Evolutionary conservation across 1,140 invertebrate species (phyloP), one percentile per base, ranked within the genome.

Genomic region (Lasioglossum albipes): DNA sequence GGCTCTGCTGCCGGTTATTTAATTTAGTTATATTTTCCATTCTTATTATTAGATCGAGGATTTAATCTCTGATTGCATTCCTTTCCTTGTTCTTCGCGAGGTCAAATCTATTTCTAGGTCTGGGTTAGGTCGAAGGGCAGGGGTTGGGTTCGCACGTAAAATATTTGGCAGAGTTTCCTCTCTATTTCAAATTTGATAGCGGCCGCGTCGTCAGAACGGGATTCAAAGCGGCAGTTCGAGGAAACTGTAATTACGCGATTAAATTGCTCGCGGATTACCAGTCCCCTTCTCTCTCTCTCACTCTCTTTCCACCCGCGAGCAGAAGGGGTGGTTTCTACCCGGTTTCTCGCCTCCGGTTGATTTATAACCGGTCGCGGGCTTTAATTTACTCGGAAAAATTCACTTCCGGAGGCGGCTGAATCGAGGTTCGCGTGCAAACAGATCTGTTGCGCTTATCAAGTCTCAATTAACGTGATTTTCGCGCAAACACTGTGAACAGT

Each of bases 201-300:
- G 68, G 54, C 5, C 5, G 5, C 52, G 75, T 64, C 68, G 42
- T n/a, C 10, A 2, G 9, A 22, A 16, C 20, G 57, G 31, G 54
- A 78, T 78, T 71, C 70, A 78, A 71, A 78, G 54, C 36, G 57
- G 12, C 49, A 65, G 16, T 71, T 18, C 42, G 57, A 45, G 59
- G n/a, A 61, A 49, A 77, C 12, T 69, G 74, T 49, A 77, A 62
- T 71, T 77, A 62, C 75, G 27, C 57, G 57, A 71, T 77, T 77
- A 61, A 71, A 77, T 70, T 71, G 36, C 27, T 1, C 2, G 7
- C 57, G 67, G 41, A 66, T 45, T 45, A 18, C 36, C 10, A 2
- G n/a, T n/a, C 5, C 41, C 27, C 20, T n/a, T 6, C 54, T 18
- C 18, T 18, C 52, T 54, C 5, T 18, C 5, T 18, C 52, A 3